Evolutionary conservation across 2,888 invertebrate species (phyloP).

Genomic region (Escarpia spicata): DNA sequence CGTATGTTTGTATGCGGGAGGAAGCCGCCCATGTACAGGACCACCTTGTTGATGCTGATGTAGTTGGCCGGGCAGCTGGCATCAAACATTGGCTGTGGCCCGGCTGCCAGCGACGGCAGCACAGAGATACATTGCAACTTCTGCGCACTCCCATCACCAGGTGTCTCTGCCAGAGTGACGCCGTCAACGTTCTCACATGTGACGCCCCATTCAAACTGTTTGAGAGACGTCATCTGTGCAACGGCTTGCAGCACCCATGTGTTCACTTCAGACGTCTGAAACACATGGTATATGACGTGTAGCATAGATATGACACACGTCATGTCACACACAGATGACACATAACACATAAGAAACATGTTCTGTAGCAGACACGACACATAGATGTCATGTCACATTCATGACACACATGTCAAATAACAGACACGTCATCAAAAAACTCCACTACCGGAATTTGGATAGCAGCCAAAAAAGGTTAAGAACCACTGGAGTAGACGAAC

Average conservation of each 20-base stretch:
- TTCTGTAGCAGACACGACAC: no score
- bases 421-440: no score
- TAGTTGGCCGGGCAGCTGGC: neutral
- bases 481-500: no score
- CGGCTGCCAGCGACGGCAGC: neutral
- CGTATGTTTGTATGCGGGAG: neutral
- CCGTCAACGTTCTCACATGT: neutral
- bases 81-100: neutral
- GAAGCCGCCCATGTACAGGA: neutral
- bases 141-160: neutral
- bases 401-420: no score
- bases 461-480: no score
- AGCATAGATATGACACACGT: no score
- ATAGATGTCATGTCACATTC: no score
- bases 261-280: conserved; percentile 7
- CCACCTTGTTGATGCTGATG: neutral
- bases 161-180: neutral
- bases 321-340: no score
- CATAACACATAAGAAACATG: no score
- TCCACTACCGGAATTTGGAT: no score
- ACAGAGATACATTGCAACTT: neutral
- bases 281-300: neutral
- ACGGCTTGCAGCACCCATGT: neutral
- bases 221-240: neutral
- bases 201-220: neutral